Percentiles rank a stretch among this genome's conserved stretches.
These are phyloP conservation scores for Percopsis transmontana DNA, from an alignment of 2,113 vertebrate genomes.

Conservation along the genomic window DNA sequence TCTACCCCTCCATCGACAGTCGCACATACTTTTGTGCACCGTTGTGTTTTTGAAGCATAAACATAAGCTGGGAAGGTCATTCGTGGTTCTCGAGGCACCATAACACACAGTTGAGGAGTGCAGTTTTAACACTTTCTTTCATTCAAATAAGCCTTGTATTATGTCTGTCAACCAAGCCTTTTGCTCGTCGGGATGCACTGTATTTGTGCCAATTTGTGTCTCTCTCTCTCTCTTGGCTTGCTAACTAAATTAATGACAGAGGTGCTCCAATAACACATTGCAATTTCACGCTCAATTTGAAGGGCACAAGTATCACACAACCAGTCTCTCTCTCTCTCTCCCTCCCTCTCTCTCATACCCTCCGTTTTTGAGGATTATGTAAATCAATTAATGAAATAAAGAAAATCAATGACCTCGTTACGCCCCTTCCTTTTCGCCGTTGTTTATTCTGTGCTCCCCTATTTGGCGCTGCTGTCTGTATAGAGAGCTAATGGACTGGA, in stretches of 20 bases:
- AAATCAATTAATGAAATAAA: slow-evolving; percentile 67
- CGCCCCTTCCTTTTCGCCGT: background rate
- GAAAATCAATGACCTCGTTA: slow-evolving; percentile 36
- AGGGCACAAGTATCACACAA: slow-evolving; percentile 65
- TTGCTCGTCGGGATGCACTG: slow-evolving; percentile 17
- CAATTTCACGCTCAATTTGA: slow-evolving; percentile 78
- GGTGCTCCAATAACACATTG: slow-evolving; percentile 63
- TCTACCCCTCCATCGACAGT: too few relatives aligned
- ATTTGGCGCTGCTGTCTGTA: slow-evolving; percentile 29
- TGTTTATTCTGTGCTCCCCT: slow-evolving; percentile 41
- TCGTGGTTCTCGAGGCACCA: too few relatives aligned
- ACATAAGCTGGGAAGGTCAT: too few relatives aligned
- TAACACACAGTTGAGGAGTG: too few relatives aligned
- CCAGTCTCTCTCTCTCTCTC: background rate
- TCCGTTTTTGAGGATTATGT: slow-evolving; percentile 51
- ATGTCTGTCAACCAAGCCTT: slow-evolving; percentile 18
- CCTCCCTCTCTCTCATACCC: background rate
- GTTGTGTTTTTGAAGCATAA: too few relatives aligned
- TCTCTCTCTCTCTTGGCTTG: slow-evolving; percentile 28
- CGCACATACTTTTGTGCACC: too few relatives aligned
- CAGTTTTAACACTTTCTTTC: too few relatives aligned
- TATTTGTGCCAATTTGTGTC: background rate
- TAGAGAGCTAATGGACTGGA: slow-evolving; percentile 53
- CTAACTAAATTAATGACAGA: slow-evolving; percentile 69
- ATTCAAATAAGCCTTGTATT: background rate